Base-by-base conservation (phyloP, 2,797 vertebrate genomes). In the Sebastes elongatus region DNA sequence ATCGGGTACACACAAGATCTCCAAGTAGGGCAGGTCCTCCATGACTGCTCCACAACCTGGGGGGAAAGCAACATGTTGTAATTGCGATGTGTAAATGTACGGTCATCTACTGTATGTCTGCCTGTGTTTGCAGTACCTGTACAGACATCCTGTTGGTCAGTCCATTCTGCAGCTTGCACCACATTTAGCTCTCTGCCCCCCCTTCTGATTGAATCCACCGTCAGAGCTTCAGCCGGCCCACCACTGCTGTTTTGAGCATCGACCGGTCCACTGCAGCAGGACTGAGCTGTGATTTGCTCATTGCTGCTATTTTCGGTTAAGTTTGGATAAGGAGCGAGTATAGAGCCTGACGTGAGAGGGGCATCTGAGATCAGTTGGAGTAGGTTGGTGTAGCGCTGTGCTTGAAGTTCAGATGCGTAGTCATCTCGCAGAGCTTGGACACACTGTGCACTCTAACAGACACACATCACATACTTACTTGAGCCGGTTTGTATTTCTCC, bases 11-110 rank as follows among this genome's bases (percentile, higher is more conserved):
- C 94, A 91, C 32, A 94, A 60, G 74, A 96, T 92, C 92, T 97
- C 96, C 87, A 96, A 83, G 89, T 96, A 96, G 67, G 96, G 96
- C 33, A 94, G 86, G 18, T 95, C 94, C 59, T 95, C 95, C 70
- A 93, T 81, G 55, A 85, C 67, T 2, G 70, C 86, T 38, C 93
- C 94, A 81, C 94, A 95, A 57, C 86, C 96, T 96, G 61, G 14
- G 68, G 68, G 38, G 71, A 52, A 77, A 33, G 71, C 25, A 83
- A 66, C 69, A 10, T 20, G 52, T 76, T 69, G 38, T 46, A 60
- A 7, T 14, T 74, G 23, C 35, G 25, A 69, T 23, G 6, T 2
- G 20, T 57, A 10, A 53, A 1, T 38, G n/a, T 53, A 9, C 16
- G 27, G 13, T 46, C 25, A 57, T 62, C 13, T 32, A 4, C 49